phyloP scores from a whole-genome alignment of 2,797 vertebrate genomes.

The Eupleurogrammus muticus region DNA sequence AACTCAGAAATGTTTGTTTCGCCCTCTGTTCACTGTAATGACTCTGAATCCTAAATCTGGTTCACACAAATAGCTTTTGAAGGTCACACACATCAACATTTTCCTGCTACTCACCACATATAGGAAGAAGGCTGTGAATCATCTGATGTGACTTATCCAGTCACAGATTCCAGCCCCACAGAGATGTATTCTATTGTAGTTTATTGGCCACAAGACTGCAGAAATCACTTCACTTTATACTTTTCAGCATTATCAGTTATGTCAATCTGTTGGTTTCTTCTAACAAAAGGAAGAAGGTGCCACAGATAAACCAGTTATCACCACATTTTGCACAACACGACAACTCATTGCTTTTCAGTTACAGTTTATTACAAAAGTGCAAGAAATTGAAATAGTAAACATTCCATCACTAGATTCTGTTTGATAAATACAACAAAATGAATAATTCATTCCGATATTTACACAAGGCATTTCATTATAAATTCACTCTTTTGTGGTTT shows the following conservation, averaged over 20 bases:
- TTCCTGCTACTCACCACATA: too few relatives aligned
- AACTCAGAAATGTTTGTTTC: not conserved
- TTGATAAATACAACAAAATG: conserved; percentile 38
- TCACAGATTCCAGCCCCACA: not conserved
- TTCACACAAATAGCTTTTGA: too few relatives aligned
- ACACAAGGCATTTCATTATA: conserved; percentile 13
- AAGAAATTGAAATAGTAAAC: not conserved
- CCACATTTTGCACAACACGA: not conserved
- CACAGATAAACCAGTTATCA: fast-evolving
- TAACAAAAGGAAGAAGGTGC: too few relatives aligned
- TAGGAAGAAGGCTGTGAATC: not conserved
- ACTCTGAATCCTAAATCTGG: not conserved
- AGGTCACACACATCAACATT: too few relatives aligned
- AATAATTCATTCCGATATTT: conserved; percentile 30
- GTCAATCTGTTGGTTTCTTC: not conserved
- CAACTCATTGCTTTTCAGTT: not conserved
- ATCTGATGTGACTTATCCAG: not conserved
- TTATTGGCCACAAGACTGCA: too few relatives aligned
- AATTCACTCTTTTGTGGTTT: conserved; percentile 74
- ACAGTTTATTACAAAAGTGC: conserved; percentile 52
- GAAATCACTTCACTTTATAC: too few relatives aligned
- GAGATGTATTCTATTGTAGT: too few relatives aligned
- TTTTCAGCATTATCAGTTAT: not conserved
- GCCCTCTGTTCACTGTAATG: not conserved
- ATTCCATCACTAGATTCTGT: conserved; percentile 3